Conservation (phyloP, 2,113 vertebrate genomes). For the Gambusia affinis region DNA sequence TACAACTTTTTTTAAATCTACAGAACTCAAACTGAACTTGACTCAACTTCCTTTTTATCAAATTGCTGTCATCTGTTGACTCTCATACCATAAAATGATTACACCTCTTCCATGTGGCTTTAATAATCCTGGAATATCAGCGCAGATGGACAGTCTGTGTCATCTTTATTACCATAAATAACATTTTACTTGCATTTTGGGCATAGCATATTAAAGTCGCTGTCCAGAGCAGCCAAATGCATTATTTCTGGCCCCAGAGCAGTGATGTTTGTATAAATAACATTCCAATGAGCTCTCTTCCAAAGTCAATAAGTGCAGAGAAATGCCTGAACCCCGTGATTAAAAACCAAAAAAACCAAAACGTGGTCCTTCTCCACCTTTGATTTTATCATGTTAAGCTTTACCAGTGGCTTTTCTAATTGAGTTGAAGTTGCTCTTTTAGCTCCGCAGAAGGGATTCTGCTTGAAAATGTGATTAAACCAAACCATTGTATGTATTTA, state of each 20-base stretch:
- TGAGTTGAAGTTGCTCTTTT: constrained; percentile 3
- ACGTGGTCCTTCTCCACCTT: constrained; percentile 47
- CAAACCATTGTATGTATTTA: not conserved
- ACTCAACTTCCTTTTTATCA: constrained; percentile 1
- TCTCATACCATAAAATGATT: not conserved
- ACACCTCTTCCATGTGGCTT: constrained; percentile 28
- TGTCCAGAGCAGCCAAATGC: constrained; percentile 10
- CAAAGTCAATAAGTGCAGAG: constrained; percentile 67
- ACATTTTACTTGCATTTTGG: not conserved
- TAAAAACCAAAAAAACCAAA: constrained; percentile 52
- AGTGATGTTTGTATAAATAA: constrained; percentile 70
- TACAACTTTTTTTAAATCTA: not conserved
- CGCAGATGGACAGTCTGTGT: not conserved
- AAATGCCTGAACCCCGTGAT: constrained; percentile 53
- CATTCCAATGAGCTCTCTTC: constrained; percentile 69
- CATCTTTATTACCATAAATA: not conserved
- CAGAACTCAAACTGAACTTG: constrained; percentile 11
- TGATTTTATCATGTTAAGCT: constrained; percentile 35
- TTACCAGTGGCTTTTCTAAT: constrained; percentile 1
- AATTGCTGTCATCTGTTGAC: not conserved
- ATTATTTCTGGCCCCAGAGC: constrained; percentile 43
- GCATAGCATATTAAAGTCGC: constrained; percentile 1
- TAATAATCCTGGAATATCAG: constrained; percentile 27
- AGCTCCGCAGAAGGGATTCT: not conserved
- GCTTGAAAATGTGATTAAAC: not conserved